phyloP scores from a whole-genome alignment of 2,113 vertebrate species.

The Atractosteus spatula region DNA sequence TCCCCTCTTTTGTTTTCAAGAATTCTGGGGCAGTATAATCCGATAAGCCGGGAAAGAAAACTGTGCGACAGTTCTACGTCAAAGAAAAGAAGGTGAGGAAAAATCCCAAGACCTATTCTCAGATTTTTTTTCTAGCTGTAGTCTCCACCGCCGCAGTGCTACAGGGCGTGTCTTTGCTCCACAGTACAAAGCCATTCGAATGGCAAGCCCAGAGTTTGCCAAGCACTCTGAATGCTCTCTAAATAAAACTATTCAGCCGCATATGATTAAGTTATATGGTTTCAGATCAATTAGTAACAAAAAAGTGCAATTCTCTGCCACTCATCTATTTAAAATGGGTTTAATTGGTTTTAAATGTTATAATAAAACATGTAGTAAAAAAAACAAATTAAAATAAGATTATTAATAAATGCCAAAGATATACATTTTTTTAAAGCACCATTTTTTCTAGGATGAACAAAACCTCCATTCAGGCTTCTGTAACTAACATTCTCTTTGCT shows the following conservation, averaged over 20 bases:
- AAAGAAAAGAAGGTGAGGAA: not conserved
- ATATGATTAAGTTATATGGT: slow-evolving; percentile 8
- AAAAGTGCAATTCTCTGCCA: too few species aligned
- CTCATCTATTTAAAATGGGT: too few species aligned
- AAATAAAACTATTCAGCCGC: slow-evolving; percentile 9
- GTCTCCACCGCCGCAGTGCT: not conserved
- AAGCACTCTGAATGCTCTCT: not conserved
- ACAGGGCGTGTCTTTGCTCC: not conserved
- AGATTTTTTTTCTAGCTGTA: not conserved
- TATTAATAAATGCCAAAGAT: too few species aligned
- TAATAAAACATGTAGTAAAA: too few species aligned
- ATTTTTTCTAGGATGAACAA: too few species aligned
- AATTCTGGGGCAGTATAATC: not conserved
- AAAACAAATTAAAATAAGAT: too few species aligned
- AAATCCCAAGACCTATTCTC: not conserved
- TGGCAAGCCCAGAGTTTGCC: slow-evolving; percentile 1
- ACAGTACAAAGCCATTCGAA: not conserved
- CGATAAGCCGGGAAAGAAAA: not conserved
- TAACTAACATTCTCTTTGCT: too few species aligned
- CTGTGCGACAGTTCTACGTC: not conserved
- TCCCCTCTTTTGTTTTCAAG: too few species aligned
- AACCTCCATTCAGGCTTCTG: too few species aligned
- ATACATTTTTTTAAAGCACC: too few species aligned
- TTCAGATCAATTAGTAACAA: slow-evolving; percentile 9
- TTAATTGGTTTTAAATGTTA: too few species aligned